A percentile compares a stretch with the other conserved stretches of the same genome.
These are phyloP conservation scores for Ctenodactylus gundi DNA, from an alignment of 2,113 vertebrate species.

Conservation along the genomic window DNA sequence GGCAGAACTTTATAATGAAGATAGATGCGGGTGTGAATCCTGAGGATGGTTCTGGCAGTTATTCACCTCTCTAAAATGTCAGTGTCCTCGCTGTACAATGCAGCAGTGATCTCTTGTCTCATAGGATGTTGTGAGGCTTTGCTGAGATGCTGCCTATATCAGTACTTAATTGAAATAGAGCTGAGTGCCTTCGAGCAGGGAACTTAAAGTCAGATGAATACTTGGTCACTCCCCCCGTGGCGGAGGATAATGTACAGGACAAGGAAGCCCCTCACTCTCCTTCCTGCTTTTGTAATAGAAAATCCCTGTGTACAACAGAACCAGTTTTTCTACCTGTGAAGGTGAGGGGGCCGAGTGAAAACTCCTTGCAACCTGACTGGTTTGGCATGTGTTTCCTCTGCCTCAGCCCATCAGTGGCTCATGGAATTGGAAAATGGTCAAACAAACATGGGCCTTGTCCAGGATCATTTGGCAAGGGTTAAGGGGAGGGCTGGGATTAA, in stretches of 20 bases:
- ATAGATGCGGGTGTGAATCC: background rate
- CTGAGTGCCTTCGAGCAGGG: background rate
- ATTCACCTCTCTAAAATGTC: background rate
- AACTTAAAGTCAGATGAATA: background rate
- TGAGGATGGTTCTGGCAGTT: background rate
- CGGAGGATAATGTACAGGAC: background rate
- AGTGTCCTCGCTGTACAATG: background rate
- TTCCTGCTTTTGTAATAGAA: background rate
- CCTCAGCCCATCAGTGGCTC: background rate
- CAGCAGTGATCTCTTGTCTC: background rate
- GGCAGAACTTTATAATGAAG: background rate
- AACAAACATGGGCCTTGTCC: background rate
- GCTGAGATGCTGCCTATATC: background rate
- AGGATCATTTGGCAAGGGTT: background rate
- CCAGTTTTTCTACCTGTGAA: slow-evolving; percentile 34
- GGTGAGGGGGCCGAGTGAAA: background rate
- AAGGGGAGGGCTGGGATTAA: background rate
- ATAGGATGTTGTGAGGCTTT: background rate
- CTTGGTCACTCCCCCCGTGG: background rate
- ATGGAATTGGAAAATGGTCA: slow-evolving; percentile 33
- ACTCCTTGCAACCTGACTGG: background rate
- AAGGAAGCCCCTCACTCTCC: background rate
- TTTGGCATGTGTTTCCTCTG: background rate
- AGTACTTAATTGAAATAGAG: background rate
- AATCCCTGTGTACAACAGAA: background rate